Evolutionary conservation across 1,140 invertebrate species (phyloP).

Genomic region (Zelostemma sp.): DNA sequence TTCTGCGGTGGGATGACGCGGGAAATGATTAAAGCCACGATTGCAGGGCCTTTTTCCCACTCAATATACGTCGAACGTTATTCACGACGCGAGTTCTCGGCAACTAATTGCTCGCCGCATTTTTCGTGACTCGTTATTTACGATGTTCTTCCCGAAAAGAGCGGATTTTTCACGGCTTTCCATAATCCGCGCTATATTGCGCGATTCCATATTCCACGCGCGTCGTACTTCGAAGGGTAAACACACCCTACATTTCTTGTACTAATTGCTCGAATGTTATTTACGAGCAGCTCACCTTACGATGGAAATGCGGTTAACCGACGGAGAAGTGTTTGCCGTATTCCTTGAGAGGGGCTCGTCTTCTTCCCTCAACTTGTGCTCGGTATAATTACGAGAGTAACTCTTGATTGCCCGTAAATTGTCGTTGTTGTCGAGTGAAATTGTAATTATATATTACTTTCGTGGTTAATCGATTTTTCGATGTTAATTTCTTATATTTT

Average conservation of each 20-base stretch:
- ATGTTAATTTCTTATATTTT: too few species aligned
- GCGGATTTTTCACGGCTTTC: slow-evolving; percentile 23
- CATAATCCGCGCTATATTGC: slow-evolving; percentile 31
- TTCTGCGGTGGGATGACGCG: neutral
- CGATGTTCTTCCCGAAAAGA: slow-evolving; percentile 28
- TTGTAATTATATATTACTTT: too few species aligned
- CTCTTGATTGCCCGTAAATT: too few species aligned
- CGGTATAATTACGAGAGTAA: too few species aligned
- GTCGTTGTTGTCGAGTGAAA: too few species aligned
- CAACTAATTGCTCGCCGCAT: slow-evolving; percentile 27
- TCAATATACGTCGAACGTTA: slow-evolving; percentile 22
- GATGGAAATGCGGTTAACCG: slow-evolving; percentile 1
- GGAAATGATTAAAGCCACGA: slow-evolving; percentile 15
- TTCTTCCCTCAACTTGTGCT: too few species aligned
- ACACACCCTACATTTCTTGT: slow-evolving; percentile 14
- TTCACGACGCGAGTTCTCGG: slow-evolving; percentile 18
- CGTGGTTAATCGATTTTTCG: too few species aligned
- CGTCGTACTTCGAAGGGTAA: neutral
- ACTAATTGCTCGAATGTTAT: slow-evolving; percentile 57
- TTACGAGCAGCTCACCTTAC: slow-evolving; percentile 36
- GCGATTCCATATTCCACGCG: slow-evolving; percentile 9
- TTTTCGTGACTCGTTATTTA: slow-evolving; percentile 15
- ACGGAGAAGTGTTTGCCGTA: neutral
- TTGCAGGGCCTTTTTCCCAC: slow-evolving; percentile 25
- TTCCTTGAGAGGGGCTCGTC: too few species aligned